phyloP scores from a whole-genome alignment of 2,797 vertebrate species.

The Amniataba percoides region DNA sequence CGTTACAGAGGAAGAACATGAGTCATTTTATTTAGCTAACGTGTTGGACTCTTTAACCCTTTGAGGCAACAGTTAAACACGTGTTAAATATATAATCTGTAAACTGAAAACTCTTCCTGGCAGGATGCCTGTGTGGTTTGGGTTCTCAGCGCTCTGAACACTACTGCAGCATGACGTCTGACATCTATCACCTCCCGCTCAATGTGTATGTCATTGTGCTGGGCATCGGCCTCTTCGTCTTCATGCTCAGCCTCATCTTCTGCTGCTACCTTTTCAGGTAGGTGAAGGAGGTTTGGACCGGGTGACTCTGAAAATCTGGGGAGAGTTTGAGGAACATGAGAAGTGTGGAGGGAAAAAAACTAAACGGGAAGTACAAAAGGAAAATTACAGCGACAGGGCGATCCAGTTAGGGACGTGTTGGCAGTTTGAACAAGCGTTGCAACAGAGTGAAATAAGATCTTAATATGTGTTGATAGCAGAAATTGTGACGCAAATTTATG shows the following conservation, averaged over 20 bases:
- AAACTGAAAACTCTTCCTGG: slow-evolving; percentile 45
- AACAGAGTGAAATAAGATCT: neutral
- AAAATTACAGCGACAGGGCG: neutral
- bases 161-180: slow-evolving; percentile 87
- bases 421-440: slow-evolving; percentile 18
- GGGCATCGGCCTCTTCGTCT: slow-evolving; percentile 89
- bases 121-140: slow-evolving; percentile 87
- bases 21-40: neutral
- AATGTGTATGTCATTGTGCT: slow-evolving; percentile 89
- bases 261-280: slow-evolving; percentile 91
- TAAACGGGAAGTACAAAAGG: slow-evolving; percentile 8
- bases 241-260: slow-evolving; percentile 91
- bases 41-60: slow-evolving; percentile 10
- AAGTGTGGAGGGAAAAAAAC: neutral
- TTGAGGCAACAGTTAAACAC: slow-evolving; percentile 1
- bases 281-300: slow-evolving; percentile 3
- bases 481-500: slow-evolving; percentile 8
- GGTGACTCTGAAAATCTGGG: neutral
- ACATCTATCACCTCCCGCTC: slow-evolving; percentile 87
- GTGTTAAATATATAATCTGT: slow-evolving; percentile 29
- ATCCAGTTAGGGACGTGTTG: neutral
- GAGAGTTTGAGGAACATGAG: neutral
- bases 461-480: slow-evolving; percentile 10
- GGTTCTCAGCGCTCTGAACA: slow-evolving; percentile 84
- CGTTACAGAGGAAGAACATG: neutral